These are phyloP conservation scores for Drosophila kokeensis DNA, from an alignment of 2,888 invertebrate genomes.

Conservation along the genomic window DNA sequence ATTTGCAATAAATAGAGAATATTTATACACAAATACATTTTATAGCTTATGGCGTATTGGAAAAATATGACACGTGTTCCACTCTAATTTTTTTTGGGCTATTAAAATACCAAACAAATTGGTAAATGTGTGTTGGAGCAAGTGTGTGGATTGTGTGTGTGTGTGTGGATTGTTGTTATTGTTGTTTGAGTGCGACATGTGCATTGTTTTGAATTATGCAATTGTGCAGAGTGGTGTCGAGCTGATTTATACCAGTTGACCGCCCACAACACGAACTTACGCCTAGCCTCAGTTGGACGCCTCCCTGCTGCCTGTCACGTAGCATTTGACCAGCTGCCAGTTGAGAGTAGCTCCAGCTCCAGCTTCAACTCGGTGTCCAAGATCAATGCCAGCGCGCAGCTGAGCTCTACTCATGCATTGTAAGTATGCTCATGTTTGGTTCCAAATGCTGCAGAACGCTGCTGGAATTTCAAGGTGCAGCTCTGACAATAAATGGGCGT, in stretches of 20 bases:
- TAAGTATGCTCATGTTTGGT: constrained; percentile 39
- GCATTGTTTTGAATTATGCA: constrained; percentile 61
- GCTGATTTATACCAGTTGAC: constrained; percentile 73
- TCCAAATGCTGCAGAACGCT: constrained; percentile 31
- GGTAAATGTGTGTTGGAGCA: constrained; percentile 38
- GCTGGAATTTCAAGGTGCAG: constrained; percentile 66
- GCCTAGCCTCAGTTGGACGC: constrained; percentile 62
- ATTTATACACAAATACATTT: not conserved
- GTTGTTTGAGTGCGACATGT: constrained; percentile 52
- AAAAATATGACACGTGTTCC: constrained; percentile 1
- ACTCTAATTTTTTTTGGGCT: constrained; percentile 6
- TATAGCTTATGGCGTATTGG: not conserved
- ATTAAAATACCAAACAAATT: constrained; percentile 75
- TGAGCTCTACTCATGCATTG: constrained; percentile 40
- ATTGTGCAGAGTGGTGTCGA: constrained; percentile 64
- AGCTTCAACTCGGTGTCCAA: constrained; percentile 44
- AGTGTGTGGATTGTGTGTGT: not conserved
- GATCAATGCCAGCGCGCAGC: constrained; percentile 70
- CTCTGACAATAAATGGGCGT: constrained; percentile 30
- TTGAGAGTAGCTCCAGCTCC: constrained; percentile 14
- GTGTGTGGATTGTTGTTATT: constrained; percentile 5
- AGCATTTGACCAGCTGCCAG: constrained; percentile 48
- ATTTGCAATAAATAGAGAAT: not conserved
- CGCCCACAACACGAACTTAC: constrained; percentile 23
- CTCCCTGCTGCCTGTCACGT: constrained; percentile 52